Conservation (phyloP, 1,140 invertebrate species). For the Aphidius gifuensis region DNA sequence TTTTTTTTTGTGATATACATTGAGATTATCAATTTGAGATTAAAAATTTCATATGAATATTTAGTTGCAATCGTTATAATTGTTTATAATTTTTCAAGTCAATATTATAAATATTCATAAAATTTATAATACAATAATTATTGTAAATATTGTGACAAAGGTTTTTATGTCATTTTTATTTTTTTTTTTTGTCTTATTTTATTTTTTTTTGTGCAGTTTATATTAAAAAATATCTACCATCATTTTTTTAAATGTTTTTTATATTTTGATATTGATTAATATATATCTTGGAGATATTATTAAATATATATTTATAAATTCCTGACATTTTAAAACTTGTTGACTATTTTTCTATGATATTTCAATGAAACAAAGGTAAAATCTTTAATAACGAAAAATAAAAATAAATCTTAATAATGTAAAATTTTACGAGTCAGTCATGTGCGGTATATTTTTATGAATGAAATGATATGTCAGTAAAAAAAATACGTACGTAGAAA, state of each 20-base stretch:
- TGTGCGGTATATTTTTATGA: too few species aligned
- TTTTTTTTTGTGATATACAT: conserved; percentile 7
- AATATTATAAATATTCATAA: conserved; percentile 25
- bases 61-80: neutral
- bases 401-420: too few species aligned
- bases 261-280: too few species aligned
- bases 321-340: conserved; percentile 38
- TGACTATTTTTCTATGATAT: conserved; percentile 49
- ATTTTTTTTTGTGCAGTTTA: too few species aligned
- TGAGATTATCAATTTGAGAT: conserved; percentile 2
- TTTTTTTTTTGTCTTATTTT: too few species aligned
- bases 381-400: too few species aligned
- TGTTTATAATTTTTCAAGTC: neutral
- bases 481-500: conserved; percentile 8
- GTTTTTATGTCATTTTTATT: too few species aligned
- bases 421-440: too few species aligned
- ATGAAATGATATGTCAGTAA: too few species aligned
- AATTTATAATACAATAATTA: conserved; percentile 21
- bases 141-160: too few species aligned
- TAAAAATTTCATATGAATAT: neutral
- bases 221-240: too few species aligned
- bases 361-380: conserved; percentile 26
- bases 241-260: too few species aligned
- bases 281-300: conserved; percentile 2
- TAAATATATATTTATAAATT: conserved; percentile 24